A percentile compares a stretch with the other conserved stretches of the same genome.
phyloP scores from a whole-genome alignment of 2,113 vertebrate species.

The Sporophila hypoxantha region DNA sequence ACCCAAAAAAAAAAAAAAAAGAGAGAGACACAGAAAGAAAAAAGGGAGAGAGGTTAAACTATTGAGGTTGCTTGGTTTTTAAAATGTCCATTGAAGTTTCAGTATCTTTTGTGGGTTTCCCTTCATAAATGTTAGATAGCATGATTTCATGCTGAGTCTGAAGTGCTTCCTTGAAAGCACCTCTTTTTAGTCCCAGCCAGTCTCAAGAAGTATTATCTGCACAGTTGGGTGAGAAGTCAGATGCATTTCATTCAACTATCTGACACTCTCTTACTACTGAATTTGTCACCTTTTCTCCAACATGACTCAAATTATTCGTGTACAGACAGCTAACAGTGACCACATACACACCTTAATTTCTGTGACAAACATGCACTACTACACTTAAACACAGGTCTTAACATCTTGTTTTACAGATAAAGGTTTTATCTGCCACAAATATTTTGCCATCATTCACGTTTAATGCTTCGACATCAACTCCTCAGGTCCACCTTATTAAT shows the following conservation, averaged over 20 bases:
- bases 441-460: neutral
- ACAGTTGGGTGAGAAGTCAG: neutral
- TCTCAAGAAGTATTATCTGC: neutral
- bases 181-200: neutral
- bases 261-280: neutral
- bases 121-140: neutral
- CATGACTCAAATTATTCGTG: neutral
- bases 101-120: neutral
- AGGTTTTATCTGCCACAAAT: neutral
- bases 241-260: neutral
- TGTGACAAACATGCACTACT: neutral
- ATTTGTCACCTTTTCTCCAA: neutral
- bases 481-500: neutral
- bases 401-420: neutral
- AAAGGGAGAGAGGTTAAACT: rapidly evolving
- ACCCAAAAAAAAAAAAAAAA: no score
- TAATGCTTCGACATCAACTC: neutral
- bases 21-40: neutral
- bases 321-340: neutral
- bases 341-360: neutral
- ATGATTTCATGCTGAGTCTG: neutral
- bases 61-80: neutral
- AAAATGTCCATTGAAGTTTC: neutral
- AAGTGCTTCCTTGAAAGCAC: neutral
- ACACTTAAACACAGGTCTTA: neutral